Conservation (phyloP, 1,140 invertebrate species). For the Solenopsis invicta region DNA sequence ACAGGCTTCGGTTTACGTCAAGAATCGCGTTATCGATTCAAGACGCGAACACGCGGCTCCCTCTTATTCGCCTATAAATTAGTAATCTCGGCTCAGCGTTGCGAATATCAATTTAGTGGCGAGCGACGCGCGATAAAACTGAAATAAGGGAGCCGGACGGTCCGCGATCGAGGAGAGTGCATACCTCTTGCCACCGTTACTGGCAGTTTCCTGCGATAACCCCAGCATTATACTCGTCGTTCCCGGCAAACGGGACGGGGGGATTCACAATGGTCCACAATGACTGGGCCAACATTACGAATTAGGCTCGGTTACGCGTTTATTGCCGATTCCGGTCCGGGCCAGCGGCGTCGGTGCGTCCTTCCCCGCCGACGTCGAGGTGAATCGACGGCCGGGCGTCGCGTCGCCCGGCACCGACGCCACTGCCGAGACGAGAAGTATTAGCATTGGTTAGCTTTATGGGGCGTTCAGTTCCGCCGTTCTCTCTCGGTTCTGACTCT, state of each 20-base stretch:
- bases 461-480: conserved; percentile 86
- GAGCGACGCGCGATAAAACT: conserved; percentile 57
- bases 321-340: conserved; percentile 84
- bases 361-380: conserved; percentile 36
- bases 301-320: conserved; percentile 87
- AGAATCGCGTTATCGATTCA: conserved; percentile 13
- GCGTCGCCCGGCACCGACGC: conserved; percentile 75
- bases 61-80: conserved; percentile 29
- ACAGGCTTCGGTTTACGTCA: neutral
- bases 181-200: conserved; percentile 78
- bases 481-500: conserved; percentile 55
- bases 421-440: conserved; percentile 85
- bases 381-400: conserved; percentile 48
- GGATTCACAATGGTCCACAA: conserved; percentile 82
- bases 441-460: conserved; percentile 88
- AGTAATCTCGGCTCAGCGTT: conserved; percentile 31
- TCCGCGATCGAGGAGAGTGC: conserved; percentile 59
- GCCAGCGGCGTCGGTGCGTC: conserved; percentile 75
- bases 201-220: conserved; percentile 85
- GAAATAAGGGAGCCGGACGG: conserved; percentile 49
- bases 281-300: conserved; percentile 85
- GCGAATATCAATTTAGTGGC: conserved; percentile 57
- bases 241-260: conserved; percentile 63
- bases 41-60: conserved; percentile 10
- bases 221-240: conserved; percentile 76